These are phyloP conservation scores for Tretioscincus oriximinensis DNA, from an alignment of 2,113 vertebrate species.

Conservation along the genomic window DNA sequence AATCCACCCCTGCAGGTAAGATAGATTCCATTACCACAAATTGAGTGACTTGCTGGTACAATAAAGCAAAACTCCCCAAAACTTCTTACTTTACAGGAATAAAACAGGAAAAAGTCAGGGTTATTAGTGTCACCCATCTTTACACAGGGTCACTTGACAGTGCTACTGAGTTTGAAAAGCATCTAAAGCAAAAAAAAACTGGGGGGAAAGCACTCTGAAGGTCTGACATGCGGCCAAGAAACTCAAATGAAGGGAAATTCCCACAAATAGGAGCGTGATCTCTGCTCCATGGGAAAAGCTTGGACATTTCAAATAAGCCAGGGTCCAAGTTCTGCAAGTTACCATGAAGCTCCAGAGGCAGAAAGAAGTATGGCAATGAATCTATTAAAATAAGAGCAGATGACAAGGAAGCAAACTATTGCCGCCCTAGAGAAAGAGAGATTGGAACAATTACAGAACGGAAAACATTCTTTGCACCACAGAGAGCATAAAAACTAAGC, in stretches of 20 bases:
- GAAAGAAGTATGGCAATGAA: conserved; percentile 22
- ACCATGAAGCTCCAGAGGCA: background rate
- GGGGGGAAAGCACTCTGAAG: background rate
- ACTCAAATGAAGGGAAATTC: conserved; percentile 25
- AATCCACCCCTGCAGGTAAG: too few relatives aligned
- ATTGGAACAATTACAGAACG: conserved; percentile 39
- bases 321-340: conserved; percentile 8
- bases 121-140: background rate
- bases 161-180: background rate
- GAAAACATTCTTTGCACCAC: conserved; percentile 35
- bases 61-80: background rate
- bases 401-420: conserved; percentile 20
- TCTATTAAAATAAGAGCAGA: conserved; percentile 39
- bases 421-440: conserved; percentile 46
- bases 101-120: background rate
- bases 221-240: background rate
- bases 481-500: conserved; percentile 33
- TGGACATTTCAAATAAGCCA: conserved; percentile 18
- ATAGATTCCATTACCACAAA: background rate
- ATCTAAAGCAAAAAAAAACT: background rate
- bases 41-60: background rate
- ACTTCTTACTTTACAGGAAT: background rate
- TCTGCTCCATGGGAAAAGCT: conserved; percentile 11
- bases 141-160: background rate
- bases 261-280: conserved; percentile 17